A percentile compares a stretch with the other conserved stretches of the same genome.
Evolutionary conservation across 2,113 vertebrate genomes (phyloP).

Genomic region (Phaetusa simplex): DNA sequence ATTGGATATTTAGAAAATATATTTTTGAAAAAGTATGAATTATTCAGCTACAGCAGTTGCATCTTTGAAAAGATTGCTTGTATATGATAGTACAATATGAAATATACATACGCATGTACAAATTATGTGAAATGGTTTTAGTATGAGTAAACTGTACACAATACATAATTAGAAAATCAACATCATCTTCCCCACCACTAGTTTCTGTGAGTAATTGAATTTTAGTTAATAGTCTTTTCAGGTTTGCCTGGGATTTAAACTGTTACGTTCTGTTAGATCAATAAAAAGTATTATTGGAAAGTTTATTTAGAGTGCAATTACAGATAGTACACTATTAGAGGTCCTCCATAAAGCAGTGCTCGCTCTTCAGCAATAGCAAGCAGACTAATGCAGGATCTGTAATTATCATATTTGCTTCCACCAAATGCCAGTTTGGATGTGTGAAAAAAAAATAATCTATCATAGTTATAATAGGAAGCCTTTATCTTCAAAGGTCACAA

Average conservation of each 20-base stretch:
- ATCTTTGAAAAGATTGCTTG: background rate
- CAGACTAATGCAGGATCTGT: background rate
- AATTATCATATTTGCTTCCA: background rate
- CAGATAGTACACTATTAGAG: background rate
- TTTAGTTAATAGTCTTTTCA: background rate
- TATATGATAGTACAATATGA: background rate
- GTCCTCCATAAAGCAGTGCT: background rate
- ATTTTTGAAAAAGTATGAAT: background rate
- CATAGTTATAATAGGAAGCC: background rate
- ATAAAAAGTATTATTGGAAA: background rate
- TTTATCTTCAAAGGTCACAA: conserved; percentile 39
- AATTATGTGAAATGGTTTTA: background rate
- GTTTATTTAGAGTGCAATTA: background rate
- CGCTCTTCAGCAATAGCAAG: background rate
- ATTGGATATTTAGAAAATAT: background rate
- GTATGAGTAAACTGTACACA: background rate
- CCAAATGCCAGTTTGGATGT: background rate
- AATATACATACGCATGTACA: background rate
- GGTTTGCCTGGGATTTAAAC: background rate
- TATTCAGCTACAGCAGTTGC: background rate
- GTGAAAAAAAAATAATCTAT: background rate
- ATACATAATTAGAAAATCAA: background rate
- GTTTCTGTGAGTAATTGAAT: background rate
- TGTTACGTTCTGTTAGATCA: background rate
- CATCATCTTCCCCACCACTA: background rate